Evolutionary conservation across 1,140 invertebrate genomes (phyloP).

Genomic region (Drosophila ficusphila): DNA sequence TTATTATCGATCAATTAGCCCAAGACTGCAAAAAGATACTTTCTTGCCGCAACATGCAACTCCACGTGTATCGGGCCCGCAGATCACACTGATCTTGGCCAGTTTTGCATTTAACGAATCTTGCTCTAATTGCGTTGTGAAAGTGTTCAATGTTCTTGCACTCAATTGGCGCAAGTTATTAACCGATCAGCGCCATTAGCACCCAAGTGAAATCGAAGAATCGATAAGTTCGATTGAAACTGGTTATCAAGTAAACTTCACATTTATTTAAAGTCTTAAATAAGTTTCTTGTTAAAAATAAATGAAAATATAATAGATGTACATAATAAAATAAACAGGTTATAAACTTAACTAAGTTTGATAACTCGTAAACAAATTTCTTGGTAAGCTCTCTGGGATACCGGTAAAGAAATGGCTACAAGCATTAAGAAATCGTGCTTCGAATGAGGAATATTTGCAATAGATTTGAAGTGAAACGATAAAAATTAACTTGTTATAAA

Average conservation of each 20-base stretch:
- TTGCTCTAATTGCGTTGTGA: slow-evolving; percentile 75
- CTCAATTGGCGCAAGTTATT: slow-evolving; percentile 37
- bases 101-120: slow-evolving; percentile 49
- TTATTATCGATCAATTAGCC: slow-evolving; percentile 83
- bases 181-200: slow-evolving; percentile 1
- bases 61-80: slow-evolving; percentile 35
- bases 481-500: no score
- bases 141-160: slow-evolving; percentile 74
- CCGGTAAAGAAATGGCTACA: no score
- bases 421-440: no score
- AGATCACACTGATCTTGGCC: slow-evolving; percentile 23
- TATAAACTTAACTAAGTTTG: no score
- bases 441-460: no score
- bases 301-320: no score
- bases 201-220: slow-evolving; percentile 35
- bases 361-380: no score
- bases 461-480: no score
- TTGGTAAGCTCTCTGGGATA: no score
- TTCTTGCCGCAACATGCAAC: slow-evolving; percentile 54
- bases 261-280: no score
- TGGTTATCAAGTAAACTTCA: background rate
- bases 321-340: no score
- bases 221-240: background rate
- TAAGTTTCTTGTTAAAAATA: background rate
- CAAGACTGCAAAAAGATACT: slow-evolving; percentile 70